Conservation (phyloP, 2,888 invertebrate species). For the Cerastis rubricosa region DNA sequence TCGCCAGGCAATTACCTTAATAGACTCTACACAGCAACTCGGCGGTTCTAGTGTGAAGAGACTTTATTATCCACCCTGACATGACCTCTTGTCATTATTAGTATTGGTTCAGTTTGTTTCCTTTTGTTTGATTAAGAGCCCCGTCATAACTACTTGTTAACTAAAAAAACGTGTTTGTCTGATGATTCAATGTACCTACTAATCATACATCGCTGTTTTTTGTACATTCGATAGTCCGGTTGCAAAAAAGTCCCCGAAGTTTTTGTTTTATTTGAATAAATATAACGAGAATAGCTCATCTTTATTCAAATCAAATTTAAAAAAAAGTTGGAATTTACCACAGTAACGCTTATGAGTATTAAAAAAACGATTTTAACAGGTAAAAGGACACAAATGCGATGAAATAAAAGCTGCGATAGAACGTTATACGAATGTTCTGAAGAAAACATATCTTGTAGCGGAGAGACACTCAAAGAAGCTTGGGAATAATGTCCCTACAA, state of each 20-base stretch:
- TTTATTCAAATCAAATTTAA: too few species aligned
- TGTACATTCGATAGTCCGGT: neutral
- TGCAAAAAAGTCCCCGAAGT: neutral
- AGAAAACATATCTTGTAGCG: conserved; percentile 50
- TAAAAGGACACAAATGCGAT: conserved; percentile 88
- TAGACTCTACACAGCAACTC: neutral
- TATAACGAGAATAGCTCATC: too few species aligned
- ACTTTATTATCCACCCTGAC: neutral
- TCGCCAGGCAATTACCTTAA: neutral
- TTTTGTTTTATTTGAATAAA: conserved; percentile 3
- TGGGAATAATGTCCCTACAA: neutral
- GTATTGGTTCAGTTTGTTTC: neutral
- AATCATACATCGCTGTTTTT: conserved; percentile 1
- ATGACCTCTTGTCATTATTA: neutral
- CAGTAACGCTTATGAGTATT: neutral
- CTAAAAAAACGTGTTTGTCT: neutral
- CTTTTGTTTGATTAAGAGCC: neutral
- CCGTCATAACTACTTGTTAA: too few species aligned
- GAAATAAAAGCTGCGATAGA: conserved; percentile 69
- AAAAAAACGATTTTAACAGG: conserved; percentile 43
- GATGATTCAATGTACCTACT: neutral
- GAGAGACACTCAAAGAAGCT: conserved; percentile 43
- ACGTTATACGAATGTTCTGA: conserved; percentile 63
- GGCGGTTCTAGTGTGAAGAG: neutral
- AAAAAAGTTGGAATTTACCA: neutral